Conservation (phyloP, 1,140 invertebrate species). For the Elysia chlorotica region DNA sequence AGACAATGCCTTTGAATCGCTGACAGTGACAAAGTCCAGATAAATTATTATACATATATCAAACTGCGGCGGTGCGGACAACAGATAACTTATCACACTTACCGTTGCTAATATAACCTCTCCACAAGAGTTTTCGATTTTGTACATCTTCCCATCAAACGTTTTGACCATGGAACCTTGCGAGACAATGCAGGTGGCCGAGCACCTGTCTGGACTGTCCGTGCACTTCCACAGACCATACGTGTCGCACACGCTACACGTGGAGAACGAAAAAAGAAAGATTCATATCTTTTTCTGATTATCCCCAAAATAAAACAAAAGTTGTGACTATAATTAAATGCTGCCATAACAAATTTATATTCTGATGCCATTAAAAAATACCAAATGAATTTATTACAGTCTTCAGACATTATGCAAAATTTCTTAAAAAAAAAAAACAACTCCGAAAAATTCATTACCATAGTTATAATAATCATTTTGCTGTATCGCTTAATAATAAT, state of each 20-base stretch:
- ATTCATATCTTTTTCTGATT: too few relatives aligned
- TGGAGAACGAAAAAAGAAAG: too few relatives aligned
- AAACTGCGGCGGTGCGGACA: not conserved
- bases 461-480: too few relatives aligned
- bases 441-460: too few relatives aligned
- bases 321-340: too few relatives aligned
- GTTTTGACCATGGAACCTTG: not conserved
- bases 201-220: conserved; percentile 9
- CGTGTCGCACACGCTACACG: not conserved
- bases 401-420: too few relatives aligned
- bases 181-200: not conserved
- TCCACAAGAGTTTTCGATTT: not conserved
- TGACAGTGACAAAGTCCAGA: not conserved
- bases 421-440: too few relatives aligned
- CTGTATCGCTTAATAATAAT: too few relatives aligned
- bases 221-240: conserved; percentile 4
- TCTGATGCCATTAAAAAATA: too few relatives aligned
- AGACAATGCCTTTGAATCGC: not conserved
- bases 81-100: not conserved
- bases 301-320: too few relatives aligned
- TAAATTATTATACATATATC: not conserved
- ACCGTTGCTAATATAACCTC: not conserved
- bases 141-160: conserved; percentile 7
- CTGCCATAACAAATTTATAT: too few relatives aligned
- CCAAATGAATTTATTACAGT: too few relatives aligned